Evolutionary conservation across 2,797 vertebrate species (phyloP).

Genomic region (Gymnopithys bicolor): DNA sequence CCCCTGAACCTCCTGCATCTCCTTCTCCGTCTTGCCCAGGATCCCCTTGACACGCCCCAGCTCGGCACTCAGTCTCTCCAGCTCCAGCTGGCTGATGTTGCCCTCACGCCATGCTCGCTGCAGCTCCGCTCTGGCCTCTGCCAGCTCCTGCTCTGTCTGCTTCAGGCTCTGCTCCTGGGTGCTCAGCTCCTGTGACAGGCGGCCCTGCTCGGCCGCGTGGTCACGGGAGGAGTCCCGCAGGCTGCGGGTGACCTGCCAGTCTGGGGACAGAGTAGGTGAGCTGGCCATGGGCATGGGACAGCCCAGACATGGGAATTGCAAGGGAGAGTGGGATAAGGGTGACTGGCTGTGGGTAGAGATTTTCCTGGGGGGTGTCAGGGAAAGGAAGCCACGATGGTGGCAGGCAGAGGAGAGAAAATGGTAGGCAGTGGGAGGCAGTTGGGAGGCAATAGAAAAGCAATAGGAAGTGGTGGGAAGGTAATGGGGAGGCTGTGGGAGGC

Average conservation of each 20-base stretch:
- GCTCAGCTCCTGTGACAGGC: neutral
- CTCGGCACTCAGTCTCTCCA: neutral
- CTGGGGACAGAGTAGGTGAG: neutral
- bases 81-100: neutral
- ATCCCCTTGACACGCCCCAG: neutral
- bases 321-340: neutral
- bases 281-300: accelerated
- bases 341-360: neutral
- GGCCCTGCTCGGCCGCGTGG: slow-evolving; percentile 28
- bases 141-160: neutral
- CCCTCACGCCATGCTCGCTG: neutral
- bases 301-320: accelerated
- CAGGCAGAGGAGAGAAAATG: neutral
- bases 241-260: slow-evolving; percentile 24
- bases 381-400: neutral
- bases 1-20: neutral
- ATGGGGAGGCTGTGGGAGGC: too few species aligned
- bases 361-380: neutral
- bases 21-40: neutral
- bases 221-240: neutral
- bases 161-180: slow-evolving; percentile 13
- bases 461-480: too few species aligned
- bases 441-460: too few species aligned
- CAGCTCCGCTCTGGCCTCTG: neutral
- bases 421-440: neutral